These are phyloP conservation scores for Falcunculus frontatus DNA, from an alignment of 2,113 vertebrate genomes.

Conservation along the genomic window DNA sequence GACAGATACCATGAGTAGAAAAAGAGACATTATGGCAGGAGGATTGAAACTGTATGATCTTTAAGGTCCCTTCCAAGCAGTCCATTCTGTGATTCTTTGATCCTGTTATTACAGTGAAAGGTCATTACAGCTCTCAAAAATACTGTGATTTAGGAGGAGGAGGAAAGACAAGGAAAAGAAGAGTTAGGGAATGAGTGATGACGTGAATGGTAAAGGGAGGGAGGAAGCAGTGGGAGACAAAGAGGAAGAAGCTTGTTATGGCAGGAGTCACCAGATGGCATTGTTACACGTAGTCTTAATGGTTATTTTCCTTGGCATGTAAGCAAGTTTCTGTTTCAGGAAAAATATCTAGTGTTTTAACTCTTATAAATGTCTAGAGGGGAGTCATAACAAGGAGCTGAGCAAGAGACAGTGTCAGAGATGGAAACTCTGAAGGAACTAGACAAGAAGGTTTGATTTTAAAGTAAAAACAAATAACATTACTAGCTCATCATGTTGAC, in stretches of 20 bases:
- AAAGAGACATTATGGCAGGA: background rate
- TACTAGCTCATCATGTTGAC: background rate
- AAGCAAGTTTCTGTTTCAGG: background rate
- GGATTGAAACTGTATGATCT: background rate
- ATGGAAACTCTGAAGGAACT: background rate
- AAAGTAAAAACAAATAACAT: background rate
- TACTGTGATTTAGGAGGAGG: background rate
- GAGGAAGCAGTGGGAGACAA: background rate
- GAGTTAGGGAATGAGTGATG: background rate
- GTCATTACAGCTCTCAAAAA: background rate
- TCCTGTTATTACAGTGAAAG: background rate
- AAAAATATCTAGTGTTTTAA: background rate
- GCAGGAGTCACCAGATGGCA: conserved; percentile 24
- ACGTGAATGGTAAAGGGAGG: background rate
- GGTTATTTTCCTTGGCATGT: conserved; percentile 24
- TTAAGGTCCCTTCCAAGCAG: background rate
- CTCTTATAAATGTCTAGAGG: background rate
- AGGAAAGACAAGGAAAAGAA: background rate
- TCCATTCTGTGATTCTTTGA: background rate
- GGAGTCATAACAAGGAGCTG: background rate
- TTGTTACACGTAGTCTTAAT: background rate
- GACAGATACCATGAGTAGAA: background rate
- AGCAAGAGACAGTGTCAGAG: background rate
- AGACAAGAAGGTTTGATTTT: background rate
- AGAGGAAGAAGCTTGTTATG: background rate